Percentiles rank a stretch among this genome's conserved stretches.
Evolutionary conservation across 2,113 vertebrate genomes (phyloP).

Genomic region (Collichthys lucidus): DNA sequence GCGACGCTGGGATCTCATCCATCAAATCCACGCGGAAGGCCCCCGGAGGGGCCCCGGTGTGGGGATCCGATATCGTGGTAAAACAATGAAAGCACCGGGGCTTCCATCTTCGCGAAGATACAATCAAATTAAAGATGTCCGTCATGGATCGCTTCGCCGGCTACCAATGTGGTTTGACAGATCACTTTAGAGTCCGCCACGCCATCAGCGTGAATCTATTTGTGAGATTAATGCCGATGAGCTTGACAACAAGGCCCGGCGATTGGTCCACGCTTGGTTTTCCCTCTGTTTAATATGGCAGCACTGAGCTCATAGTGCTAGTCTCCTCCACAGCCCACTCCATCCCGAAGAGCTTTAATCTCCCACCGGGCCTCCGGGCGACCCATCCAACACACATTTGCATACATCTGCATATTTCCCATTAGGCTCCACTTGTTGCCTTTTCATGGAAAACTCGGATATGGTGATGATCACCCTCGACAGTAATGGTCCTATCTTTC

Average conservation of each 20-base stretch:
- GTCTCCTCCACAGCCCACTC: slow-evolving; percentile 71
- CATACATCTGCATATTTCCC: slow-evolving; percentile 85
- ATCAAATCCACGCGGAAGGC: slow-evolving; percentile 49
- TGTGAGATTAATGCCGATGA: slow-evolving; percentile 41
- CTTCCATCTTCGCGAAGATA: slow-evolving; percentile 19
- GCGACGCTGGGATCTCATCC: slow-evolving; percentile 56
- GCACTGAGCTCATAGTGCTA: slow-evolving; percentile 44
- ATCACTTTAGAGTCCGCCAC: slow-evolving; percentile 27
- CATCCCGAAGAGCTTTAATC: slow-evolving; percentile 80
- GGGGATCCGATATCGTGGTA: slow-evolving; percentile 12
- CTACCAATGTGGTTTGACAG: slow-evolving; percentile 22
- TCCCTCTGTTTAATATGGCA: slow-evolving; percentile 47
- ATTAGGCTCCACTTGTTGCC: slow-evolving; percentile 81
- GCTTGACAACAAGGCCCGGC: slow-evolving; percentile 31
- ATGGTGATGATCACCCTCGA: slow-evolving; percentile 75
- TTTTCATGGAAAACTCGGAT: slow-evolving; percentile 76
- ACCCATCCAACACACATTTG: slow-evolving; percentile 77
- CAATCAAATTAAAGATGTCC: slow-evolving; percentile 53
- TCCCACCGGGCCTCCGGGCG: slow-evolving; percentile 75
- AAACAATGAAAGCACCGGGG: slow-evolving; percentile 25
- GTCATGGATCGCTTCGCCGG: slow-evolving; percentile 13
- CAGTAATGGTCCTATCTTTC: slow-evolving; percentile 65
- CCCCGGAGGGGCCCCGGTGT: neutral
- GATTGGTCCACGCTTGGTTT: slow-evolving; percentile 26
- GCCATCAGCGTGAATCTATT: slow-evolving; percentile 33